Conservation (phyloP, 2,113 vertebrate genomes). For the Chinchilla lanigera region DNA sequence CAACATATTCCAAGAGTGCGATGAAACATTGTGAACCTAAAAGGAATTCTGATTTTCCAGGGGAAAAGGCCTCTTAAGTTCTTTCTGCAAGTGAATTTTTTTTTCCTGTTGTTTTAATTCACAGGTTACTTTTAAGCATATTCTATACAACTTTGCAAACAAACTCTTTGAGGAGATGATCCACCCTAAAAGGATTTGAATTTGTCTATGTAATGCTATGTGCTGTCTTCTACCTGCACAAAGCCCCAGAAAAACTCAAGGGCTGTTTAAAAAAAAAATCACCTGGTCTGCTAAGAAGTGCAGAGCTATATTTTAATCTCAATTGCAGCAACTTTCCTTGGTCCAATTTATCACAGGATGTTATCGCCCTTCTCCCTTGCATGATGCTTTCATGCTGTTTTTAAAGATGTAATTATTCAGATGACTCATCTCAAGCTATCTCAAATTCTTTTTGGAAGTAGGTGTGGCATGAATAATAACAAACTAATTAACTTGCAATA, state of each 20-base stretch:
- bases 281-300: not conserved
- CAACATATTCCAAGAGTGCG: conserved; percentile 37
- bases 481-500: conserved; percentile 71
- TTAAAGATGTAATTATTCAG: conserved; percentile 71
- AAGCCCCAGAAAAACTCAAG: not conserved
- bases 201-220: not conserved
- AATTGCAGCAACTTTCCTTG: conserved; percentile 30
- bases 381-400: conserved; percentile 57
- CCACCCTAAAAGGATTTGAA: conserved; percentile 34
- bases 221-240: not conserved
- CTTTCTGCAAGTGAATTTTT: not conserved
- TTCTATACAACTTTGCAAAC: not conserved
- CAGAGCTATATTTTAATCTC: not conserved
- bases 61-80: not conserved
- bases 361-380: conserved; percentile 49
- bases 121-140: not conserved
- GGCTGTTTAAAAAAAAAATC: not conserved
- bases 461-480: conserved; percentile 72
- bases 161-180: conserved; percentile 25
- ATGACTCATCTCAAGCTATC: conserved; percentile 73
- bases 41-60: conserved; percentile 3
- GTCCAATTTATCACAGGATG: conserved; percentile 39
- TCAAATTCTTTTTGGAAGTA: conserved; percentile 70
- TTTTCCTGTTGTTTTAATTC: not conserved
- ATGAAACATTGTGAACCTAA: conserved; percentile 23